These are phyloP conservation scores for Xenops minutus DNA, from an alignment of 2,797 vertebrate genomes.

Conservation along the genomic window DNA sequence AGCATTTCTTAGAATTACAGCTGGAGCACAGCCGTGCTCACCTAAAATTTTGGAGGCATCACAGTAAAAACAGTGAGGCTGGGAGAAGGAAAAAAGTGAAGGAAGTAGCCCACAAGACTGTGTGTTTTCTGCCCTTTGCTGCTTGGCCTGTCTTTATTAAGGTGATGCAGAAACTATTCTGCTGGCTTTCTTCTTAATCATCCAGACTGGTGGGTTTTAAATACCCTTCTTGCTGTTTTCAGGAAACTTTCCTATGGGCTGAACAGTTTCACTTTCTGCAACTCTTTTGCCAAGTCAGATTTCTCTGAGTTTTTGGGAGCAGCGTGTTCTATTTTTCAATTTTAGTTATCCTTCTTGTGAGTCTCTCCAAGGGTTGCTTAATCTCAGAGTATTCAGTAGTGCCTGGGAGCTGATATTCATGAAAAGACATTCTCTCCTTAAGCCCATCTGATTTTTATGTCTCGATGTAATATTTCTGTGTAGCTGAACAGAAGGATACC, in stretches of 20 bases:
- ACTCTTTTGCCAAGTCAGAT: background rate
- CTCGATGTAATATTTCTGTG: background rate
- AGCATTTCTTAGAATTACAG: background rate
- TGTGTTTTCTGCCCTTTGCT: background rate
- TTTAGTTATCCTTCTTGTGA: background rate
- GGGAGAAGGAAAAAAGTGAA: background rate
- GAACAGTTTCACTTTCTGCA: background rate
- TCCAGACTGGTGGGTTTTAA: background rate
- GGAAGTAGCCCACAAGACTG: background rate
- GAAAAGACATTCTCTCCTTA: background rate
- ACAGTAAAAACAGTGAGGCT: background rate
- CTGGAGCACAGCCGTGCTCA: background rate
- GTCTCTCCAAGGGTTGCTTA: background rate
- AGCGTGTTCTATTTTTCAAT: background rate
- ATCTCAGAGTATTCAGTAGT: background rate
- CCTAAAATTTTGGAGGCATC: background rate
- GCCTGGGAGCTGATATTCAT: background rate
- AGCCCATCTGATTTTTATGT: background rate
- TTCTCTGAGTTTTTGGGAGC: background rate
- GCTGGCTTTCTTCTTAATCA: background rate
- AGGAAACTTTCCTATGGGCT: background rate
- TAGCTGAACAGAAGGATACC: background rate
- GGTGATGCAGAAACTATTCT: background rate
- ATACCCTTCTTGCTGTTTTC: background rate
- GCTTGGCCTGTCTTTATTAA: background rate